Percentiles rank a stretch among this genome's conserved stretches.
Conservation (phyloP, 2,113 vertebrate genomes). For the Falco punctatus region DNA sequence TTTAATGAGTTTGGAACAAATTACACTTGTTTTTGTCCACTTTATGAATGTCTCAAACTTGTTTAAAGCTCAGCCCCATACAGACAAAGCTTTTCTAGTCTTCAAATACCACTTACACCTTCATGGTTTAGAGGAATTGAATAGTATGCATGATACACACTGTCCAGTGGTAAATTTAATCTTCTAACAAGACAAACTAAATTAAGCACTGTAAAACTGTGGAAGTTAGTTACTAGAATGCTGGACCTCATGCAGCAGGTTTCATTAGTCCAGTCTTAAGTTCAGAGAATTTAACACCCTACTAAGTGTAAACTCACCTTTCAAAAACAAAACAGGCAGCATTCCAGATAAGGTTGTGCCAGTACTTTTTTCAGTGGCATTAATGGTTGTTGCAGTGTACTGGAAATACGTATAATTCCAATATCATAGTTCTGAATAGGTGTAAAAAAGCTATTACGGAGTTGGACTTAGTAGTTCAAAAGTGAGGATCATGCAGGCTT, state of each 20-base stretch:
- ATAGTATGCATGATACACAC: neutral
- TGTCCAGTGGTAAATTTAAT: neutral
- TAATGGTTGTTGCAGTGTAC: neutral
- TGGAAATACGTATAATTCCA: neutral
- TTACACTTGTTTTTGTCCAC: neutral
- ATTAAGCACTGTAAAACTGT: neutral
- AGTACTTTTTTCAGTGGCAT: neutral
- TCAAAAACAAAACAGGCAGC: neutral
- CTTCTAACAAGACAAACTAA: neutral
- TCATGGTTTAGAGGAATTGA: neutral
- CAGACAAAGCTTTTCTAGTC: neutral
- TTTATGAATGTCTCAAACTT: neutral
- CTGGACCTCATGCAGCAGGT: neutral
- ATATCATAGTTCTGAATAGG: neutral
- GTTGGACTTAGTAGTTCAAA: neutral
- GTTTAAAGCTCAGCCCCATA: neutral
- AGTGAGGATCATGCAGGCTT: fast-evolving
- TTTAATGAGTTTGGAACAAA: neutral
- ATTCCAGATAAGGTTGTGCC: neutral
- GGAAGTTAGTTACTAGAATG: neutral
- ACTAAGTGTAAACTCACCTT: neutral
- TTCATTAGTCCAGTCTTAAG: neutral
- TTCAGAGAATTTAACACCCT: neutral
- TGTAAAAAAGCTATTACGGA: neutral
- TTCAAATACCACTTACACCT: neutral